A percentile compares a stretch with the other conserved stretches of the same genome.
phyloP scores from a whole-genome alignment of 2,113 vertebrate species.

The Thryonomys swinderianus region DNA sequence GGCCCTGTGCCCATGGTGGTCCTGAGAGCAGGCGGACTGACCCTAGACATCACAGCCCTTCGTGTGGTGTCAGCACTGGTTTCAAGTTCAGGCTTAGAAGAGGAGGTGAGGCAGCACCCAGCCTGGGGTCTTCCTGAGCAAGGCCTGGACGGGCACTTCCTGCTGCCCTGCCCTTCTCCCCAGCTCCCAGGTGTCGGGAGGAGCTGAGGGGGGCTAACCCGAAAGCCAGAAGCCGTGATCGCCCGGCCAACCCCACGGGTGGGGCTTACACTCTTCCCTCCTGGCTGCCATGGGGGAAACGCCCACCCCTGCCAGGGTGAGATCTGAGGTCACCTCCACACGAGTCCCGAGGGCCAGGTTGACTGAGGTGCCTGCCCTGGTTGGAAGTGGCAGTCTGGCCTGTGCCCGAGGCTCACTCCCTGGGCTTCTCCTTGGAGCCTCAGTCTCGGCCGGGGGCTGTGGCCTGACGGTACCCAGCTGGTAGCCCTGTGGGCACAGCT shows the following conservation, averaged over 20 bases:
- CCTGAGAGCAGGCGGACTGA: slow-evolving; percentile 18
- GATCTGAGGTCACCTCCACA: background rate
- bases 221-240: slow-evolving; percentile 37
- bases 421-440: too few species aligned
- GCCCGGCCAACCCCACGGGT: slow-evolving; percentile 5
- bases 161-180: background rate
- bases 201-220: background rate
- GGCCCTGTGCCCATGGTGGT: background rate
- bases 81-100: slow-evolving; percentile 26
- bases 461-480: too few species aligned
- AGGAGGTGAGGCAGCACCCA: slow-evolving; percentile 14
- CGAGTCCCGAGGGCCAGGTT: background rate
- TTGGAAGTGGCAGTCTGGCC: too few species aligned
- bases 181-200: background rate
- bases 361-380: too few species aligned
- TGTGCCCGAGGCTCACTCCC: too few species aligned
- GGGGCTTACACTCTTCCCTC: slow-evolving; percentile 48
- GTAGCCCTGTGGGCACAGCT: too few species aligned
- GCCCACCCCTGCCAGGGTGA: background rate
- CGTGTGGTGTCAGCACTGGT: slow-evolving; percentile 50
- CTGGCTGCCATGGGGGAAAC: slow-evolving; percentile 36
- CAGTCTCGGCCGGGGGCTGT: too few species aligned
- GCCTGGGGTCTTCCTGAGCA: slow-evolving; percentile 34
- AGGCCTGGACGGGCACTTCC: background rate
- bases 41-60: slow-evolving; percentile 40